Evolutionary conservation across 2,113 vertebrate genomes (phyloP), one percentile per base, ranked within the genome.

Genomic region (Bungarus multicinctus): DNA sequence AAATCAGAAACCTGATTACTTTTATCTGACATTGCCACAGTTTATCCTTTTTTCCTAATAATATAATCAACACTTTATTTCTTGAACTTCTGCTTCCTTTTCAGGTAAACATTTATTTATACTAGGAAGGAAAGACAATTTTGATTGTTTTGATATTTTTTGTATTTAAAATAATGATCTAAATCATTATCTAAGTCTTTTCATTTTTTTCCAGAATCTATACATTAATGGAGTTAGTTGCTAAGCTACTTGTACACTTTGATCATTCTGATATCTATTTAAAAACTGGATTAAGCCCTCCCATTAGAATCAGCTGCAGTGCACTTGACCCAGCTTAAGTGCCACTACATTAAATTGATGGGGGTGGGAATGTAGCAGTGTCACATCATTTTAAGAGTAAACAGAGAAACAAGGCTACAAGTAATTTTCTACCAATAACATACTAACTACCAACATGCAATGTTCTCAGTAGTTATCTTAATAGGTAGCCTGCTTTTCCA

Each of bases 221-320:
- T 94, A 95, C 3, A 88, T 95, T 95, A 96, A 96, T 92, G 94
- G 97, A 98, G 97, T 97, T 92, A 94, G 60, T 94, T 97, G 96
- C 95, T 96, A 96, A 95, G 53, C 88, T 93, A 91, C 0, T 0
- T 93, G 94, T 93, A 94, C 92, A 92, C 97, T 96, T 91, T 92
- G 93, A 94, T 97, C 0, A 95, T 96, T 96, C 95, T 88, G 94
- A 27, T 96, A 96, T 96, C 95, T 93, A 74, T 96, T 97, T 96
- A 96, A 95, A 97, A 97, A 97, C 95, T 94, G 94, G 93, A 95
- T 95, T 96, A 94, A 94, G 92, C 20, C 95, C 94, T 94, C 94
- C 91, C 95, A 95, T 97, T 96, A 94, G 53, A 96, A 93, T 94
- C 93, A 96, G 96, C 96, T 96, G 95, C 94, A 95, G 92, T 85